Base-by-base conservation (phyloP, 2,797 vertebrate genomes). In the Poeciliopsis gracilis region DNA sequence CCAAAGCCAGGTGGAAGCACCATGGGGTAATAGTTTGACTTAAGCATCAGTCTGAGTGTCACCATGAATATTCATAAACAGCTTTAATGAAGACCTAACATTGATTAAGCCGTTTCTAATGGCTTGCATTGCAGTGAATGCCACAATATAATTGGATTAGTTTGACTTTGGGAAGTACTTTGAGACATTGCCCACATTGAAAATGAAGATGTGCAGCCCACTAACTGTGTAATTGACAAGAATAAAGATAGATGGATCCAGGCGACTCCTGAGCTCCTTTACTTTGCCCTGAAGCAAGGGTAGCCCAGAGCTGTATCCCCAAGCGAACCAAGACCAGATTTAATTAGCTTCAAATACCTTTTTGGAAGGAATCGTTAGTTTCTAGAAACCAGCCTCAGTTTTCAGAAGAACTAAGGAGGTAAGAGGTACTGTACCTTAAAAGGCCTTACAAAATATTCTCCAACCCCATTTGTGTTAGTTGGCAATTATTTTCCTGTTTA, bases 111-210 rank as follows among this genome's bases (percentile, higher is more conserved):
- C 80, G 84, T 88, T 91, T 93, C 91, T 93, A 94, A 94, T 93
- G 91, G 88, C 86, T 85, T 84, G 89, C 80, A 89, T 92, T 85
- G 72, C 67, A 88, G 88, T 51, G 78, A 88, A 90, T 66, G 90
- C 88, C 89, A 88, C 90, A 78, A 80, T 91, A 59, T 94, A 94
- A 95, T 95, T 92, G 89, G 93, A 94, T 95, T 94, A 92, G 77
- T 84, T 91, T 91, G 93, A 94, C 93, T 95, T 94, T 94, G 92
- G 91, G 90, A 93, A 93, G 92, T 90, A 93, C 92, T 94, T 91
- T 90, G 91, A 93, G 91, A 92, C 87, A 79, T 89, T 85, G 90
- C 85, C 90, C 90, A 93, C 89, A 84, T 87, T 90, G 89, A 88
- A 92, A 89, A 94, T 91, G 90, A 93, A 93, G 93, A 93, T 87